A percentile compares a stretch with the other conserved stretches of the same genome.
Conservation (phyloP, 2,113 vertebrate species). For the Fulica atra region DNA sequence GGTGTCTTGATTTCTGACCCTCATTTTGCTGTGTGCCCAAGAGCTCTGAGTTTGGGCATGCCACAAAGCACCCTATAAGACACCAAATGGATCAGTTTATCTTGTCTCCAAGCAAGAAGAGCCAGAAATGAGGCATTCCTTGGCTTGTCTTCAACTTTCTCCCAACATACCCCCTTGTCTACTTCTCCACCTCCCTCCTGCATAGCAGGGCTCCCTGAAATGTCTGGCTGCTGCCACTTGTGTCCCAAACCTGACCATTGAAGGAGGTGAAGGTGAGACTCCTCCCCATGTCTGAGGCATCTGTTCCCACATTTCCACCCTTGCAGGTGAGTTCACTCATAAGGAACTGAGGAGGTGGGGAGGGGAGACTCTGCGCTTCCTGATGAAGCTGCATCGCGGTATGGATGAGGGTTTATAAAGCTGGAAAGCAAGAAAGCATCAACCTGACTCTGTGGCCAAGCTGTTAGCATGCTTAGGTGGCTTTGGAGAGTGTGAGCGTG, state of each 20-base stretch:
- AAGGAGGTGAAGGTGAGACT: background rate
- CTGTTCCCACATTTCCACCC: background rate
- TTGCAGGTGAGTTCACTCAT: background rate
- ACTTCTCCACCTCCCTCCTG: background rate
- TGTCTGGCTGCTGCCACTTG: background rate
- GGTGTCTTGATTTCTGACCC: background rate
- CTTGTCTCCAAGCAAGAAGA: background rate
- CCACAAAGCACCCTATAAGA: background rate
- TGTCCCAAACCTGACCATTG: background rate
- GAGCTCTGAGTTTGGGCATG: background rate
- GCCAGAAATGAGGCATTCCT: background rate
- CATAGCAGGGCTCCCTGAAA: background rate
- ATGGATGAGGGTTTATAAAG: background rate
- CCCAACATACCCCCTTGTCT: background rate
- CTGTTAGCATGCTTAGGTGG: background rate
- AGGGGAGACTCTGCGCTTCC: background rate
- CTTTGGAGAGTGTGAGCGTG: background rate
- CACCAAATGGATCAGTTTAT: background rate
- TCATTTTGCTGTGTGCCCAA: background rate
- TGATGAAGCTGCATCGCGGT: background rate
- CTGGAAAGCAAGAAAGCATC: background rate
- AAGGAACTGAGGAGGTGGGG: background rate
- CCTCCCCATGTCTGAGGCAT: rapidly evolving
- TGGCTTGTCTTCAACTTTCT: background rate
- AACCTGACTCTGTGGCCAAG: background rate